Conservation (phyloP, 1,140 invertebrate species). For the Paralvinella palmiformis region DNA sequence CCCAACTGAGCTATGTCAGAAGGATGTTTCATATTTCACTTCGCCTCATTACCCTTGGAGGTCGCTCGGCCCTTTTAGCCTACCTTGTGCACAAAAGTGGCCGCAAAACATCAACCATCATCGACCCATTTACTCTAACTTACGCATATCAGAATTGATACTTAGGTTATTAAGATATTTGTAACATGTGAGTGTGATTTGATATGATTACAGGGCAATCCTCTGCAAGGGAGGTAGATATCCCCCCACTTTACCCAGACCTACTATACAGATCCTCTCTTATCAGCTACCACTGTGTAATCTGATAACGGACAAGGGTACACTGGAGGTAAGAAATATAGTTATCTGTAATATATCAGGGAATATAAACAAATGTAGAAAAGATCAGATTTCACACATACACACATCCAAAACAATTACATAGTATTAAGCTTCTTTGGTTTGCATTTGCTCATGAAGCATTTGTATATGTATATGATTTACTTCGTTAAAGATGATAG, state of each 20-base stretch:
- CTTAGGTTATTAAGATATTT: too few relatives aligned
- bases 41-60: too few relatives aligned
- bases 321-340: slow-evolving; percentile 62
- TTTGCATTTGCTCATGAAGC: neutral
- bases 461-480: neutral
- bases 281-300: slow-evolving; percentile 75
- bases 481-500: too few relatives aligned
- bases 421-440: neutral
- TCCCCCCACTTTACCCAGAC: slow-evolving; percentile 77
- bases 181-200: slow-evolving; percentile 7
- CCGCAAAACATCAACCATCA: too few relatives aligned
- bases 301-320: slow-evolving; percentile 69
- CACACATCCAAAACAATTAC: neutral
- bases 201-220: slow-evolving; percentile 57
- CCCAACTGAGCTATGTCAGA: too few relatives aligned
- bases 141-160: too few relatives aligned
- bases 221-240: slow-evolving; percentile 81
- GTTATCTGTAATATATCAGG: neutral
- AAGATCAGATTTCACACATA: neutral
- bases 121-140: too few relatives aligned
- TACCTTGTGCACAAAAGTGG: too few relatives aligned
- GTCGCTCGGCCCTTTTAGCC: too few relatives aligned
- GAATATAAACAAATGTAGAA: neutral
- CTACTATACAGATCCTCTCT: slow-evolving; percentile 64
- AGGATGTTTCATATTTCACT: too few relatives aligned